Conservation (phyloP, 2,888 invertebrate genomes). For the Caenorhabditis afra region DNA sequence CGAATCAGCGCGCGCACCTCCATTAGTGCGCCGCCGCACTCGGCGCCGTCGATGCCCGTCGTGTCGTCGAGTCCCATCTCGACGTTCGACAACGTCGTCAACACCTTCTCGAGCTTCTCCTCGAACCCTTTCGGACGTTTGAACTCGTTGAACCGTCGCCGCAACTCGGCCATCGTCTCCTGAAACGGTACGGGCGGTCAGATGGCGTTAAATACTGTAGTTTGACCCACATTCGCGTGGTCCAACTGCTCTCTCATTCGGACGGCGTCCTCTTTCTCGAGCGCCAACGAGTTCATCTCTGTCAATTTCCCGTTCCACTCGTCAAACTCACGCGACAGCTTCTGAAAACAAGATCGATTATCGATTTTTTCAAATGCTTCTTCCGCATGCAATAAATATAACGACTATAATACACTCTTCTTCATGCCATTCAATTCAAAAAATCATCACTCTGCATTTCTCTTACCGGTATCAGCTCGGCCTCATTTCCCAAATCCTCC, state of each 20-base stretch:
- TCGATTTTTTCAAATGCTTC: background rate
- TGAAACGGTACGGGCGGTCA: slow-evolving; percentile 16
- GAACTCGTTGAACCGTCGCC: slow-evolving; percentile 70
- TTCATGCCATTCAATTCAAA: slow-evolving; percentile 4
- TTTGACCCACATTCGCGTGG: slow-evolving; percentile 63
- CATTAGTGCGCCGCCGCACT: slow-evolving; percentile 63
- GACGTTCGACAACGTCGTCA: slow-evolving; percentile 63
- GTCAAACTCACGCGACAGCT: slow-evolving; percentile 70
- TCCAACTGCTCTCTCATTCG: slow-evolving; percentile 66
- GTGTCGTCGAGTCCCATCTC: slow-evolving; percentile 76
- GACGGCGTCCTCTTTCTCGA: slow-evolving; percentile 54
- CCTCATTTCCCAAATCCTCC: slow-evolving; percentile 50
- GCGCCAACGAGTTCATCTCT: slow-evolving; percentile 71
- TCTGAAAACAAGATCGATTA: slow-evolving; percentile 17
- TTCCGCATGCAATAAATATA: too few relatives aligned
- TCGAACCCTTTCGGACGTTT: slow-evolving; percentile 75
- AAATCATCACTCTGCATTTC: slow-evolving; percentile 6
- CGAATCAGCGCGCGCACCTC: slow-evolving; percentile 60
- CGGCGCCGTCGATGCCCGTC: slow-evolving; percentile 67
- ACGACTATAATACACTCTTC: too few relatives aligned
- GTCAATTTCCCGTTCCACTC: slow-evolving; percentile 72
- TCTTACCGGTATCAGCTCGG: slow-evolving; percentile 58
- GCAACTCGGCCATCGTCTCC: slow-evolving; percentile 63
- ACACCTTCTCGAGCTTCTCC: slow-evolving; percentile 65
- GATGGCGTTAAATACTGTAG: background rate